These are phyloP conservation scores for Montifringilla adamsi DNA, from an alignment of 2,113 vertebrate species.

Conservation along the genomic window DNA sequence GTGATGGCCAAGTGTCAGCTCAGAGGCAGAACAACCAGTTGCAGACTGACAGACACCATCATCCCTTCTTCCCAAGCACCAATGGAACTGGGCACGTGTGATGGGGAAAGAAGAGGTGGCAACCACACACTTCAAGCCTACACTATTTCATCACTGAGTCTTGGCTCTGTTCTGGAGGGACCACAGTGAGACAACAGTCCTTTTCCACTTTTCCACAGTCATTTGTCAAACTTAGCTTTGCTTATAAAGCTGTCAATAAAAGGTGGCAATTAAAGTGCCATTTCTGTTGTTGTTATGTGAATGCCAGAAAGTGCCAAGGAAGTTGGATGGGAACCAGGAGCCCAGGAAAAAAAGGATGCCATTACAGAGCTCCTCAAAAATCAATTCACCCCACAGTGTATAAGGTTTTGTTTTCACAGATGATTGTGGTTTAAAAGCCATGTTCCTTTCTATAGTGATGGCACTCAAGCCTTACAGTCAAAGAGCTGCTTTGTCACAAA, in stretches of 20 bases:
- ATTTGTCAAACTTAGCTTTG: neutral
- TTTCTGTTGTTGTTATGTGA: neutral
- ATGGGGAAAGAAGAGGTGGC: neutral
- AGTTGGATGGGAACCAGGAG: neutral
- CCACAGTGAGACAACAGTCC: neutral
- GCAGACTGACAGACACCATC: neutral
- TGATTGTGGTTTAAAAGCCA: neutral
- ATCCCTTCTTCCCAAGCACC: neutral
- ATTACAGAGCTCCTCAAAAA: neutral
- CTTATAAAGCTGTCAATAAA: conserved; percentile 12
- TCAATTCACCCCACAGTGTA: neutral
- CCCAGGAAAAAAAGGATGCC: neutral
- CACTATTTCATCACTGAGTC: neutral
- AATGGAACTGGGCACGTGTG: neutral
- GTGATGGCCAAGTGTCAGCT: neutral
- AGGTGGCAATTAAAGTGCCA: neutral
- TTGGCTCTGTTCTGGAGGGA: neutral
- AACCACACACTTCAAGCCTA: neutral
- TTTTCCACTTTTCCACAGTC: neutral
- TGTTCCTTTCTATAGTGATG: neutral
- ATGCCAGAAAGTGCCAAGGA: neutral
- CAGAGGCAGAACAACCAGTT: neutral
- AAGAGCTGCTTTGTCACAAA: neutral
- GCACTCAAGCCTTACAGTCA: neutral
- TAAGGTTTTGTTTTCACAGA: neutral